phyloP scores from a whole-genome alignment of 2,888 invertebrate species.

The Lottia gigantea region DNA sequence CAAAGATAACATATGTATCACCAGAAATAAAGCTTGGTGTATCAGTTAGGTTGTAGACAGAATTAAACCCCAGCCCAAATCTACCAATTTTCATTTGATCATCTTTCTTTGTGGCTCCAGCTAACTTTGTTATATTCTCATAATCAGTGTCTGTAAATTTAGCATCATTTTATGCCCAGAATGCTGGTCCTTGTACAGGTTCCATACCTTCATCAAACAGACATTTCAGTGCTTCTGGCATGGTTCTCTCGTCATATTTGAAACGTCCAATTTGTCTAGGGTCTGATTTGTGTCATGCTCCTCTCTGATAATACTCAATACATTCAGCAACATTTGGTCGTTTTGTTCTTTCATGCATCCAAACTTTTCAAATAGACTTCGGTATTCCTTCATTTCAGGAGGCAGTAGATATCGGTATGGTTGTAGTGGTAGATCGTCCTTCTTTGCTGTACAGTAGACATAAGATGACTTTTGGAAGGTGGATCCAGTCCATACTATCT shows the following conservation, averaged over 20 bases:
- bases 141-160: constrained; percentile 61
- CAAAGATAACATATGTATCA: constrained; percentile 59
- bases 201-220: constrained; percentile 55
- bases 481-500: constrained; percentile 14
- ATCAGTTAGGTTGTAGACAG: constrained; percentile 64
- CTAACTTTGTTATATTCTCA: constrained; percentile 58
- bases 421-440: not conserved
- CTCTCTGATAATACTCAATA: constrained; percentile 21
- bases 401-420: not conserved
- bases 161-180: constrained; percentile 64
- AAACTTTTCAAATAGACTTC: constrained; percentile 17
- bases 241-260: constrained; percentile 55
- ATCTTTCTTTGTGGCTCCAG: constrained; percentile 57
- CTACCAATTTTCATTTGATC: constrained; percentile 58
- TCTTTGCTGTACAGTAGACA: not conserved
- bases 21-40: constrained; percentile 62
- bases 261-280: not conserved
- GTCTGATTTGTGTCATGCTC: constrained; percentile 13
- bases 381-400: not conserved
- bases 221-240: constrained; percentile 39
- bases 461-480: not conserved
- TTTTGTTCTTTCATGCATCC: constrained; percentile 16
- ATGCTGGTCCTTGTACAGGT: constrained; percentile 62
- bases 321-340: constrained; percentile 1
- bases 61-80: constrained; percentile 64